Conservation (phyloP, 1,140 invertebrate genomes). For the Hormaphis cornu region DNA sequence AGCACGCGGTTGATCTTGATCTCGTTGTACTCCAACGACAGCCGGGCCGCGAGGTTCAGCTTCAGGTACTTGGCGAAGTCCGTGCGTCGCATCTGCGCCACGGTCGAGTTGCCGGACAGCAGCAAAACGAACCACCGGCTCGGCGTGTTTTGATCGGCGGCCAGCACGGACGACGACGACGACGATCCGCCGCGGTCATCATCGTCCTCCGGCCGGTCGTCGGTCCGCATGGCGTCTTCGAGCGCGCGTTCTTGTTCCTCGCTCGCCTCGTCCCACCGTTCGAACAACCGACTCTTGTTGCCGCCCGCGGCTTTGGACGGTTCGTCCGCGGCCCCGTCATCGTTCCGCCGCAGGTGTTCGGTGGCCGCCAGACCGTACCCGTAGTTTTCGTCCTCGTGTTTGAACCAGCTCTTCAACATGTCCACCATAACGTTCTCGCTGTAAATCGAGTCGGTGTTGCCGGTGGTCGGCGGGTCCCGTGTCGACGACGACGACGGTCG, state of each 20-base stretch:
- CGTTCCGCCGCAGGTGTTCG: neutral
- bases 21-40: slow-evolving; percentile 42
- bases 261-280: slow-evolving; percentile 38
- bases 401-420: slow-evolving; percentile 12
- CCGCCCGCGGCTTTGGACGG: slow-evolving; percentile 23
- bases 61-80: slow-evolving; percentile 42
- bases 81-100: slow-evolving; percentile 39
- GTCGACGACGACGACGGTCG: neutral
- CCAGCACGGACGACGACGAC: slow-evolving; percentile 16
- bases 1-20: slow-evolving; percentile 39
- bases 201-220: neutral
- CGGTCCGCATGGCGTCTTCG: slow-evolving; percentile 35
- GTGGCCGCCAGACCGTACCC: neutral
- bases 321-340: neutral
- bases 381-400: neutral
- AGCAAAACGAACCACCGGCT: slow-evolving; percentile 37
- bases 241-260: slow-evolving; percentile 38
- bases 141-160: slow-evolving; percentile 19
- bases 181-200: neutral
- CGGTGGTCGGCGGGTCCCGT: neutral
- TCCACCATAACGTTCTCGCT: neutral
- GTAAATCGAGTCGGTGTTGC: neutral
- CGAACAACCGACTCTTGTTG: slow-evolving; percentile 35
- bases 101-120: slow-evolving; percentile 41
- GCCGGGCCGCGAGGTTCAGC: slow-evolving; percentile 41